Percentiles rank a stretch among this genome's conserved stretches.
These are phyloP conservation scores for Caenorhabditis japonica DNA, from an alignment of 2,888 invertebrate genomes.

Conservation along the genomic window DNA sequence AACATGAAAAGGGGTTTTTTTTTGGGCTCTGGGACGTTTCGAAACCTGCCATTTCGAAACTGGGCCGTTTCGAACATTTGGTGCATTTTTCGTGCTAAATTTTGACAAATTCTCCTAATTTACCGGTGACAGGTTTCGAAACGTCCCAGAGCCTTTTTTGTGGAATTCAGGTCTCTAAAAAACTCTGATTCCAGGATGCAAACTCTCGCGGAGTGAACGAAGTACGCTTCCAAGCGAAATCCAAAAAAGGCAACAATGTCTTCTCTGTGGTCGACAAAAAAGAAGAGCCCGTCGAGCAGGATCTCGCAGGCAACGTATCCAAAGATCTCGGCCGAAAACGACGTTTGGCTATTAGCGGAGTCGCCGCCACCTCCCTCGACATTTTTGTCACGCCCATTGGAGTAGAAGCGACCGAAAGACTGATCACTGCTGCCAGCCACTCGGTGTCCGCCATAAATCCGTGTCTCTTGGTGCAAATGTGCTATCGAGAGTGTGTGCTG, in stretches of 20 bases:
- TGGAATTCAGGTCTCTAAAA: too few relatives aligned
- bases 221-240: slow-evolving; percentile 21
- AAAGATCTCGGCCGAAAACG: slow-evolving; percentile 9
- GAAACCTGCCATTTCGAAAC: too few relatives aligned
- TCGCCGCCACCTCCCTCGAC: slow-evolving; percentile 42
- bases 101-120: too few relatives aligned
- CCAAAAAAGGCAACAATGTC: slow-evolving; percentile 14
- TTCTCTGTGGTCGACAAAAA: slow-evolving; percentile 38
- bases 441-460: slow-evolving; percentile 63
- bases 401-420: slow-evolving; percentile 64
- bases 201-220: slow-evolving; percentile 34
- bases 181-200: slow-evolving; percentile 24
- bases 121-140: too few relatives aligned
- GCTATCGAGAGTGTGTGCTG: slow-evolving; percentile 67
- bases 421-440: slow-evolving; percentile 46
- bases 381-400: slow-evolving; percentile 71
- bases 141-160: too few relatives aligned
- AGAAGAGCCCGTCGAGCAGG: slow-evolving; percentile 31
- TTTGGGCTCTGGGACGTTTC: too few relatives aligned
- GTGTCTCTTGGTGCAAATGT: slow-evolving; percentile 64
- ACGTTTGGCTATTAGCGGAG: slow-evolving; percentile 40
- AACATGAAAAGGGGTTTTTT: too few relatives aligned
- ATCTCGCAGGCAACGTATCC: background rate
- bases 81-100: too few relatives aligned
- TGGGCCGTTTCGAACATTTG: too few relatives aligned